A percentile compares a stretch with the other conserved stretches of the same genome.
Evolutionary conservation across 2,797 vertebrate species (phyloP).

Genomic region (Trachurus trachurus): DNA sequence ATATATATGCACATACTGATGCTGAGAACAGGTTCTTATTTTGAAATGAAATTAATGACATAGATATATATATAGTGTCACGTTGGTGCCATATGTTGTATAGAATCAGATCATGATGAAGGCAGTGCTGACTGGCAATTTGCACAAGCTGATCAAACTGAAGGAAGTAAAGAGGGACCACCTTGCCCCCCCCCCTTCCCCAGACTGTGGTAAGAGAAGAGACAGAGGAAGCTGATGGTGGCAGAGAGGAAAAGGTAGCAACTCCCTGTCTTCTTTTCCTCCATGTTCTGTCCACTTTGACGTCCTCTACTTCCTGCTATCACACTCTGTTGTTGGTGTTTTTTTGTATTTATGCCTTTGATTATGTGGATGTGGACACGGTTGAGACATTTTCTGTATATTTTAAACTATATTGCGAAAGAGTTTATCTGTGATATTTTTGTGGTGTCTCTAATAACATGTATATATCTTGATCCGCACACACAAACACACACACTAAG

Average conservation of each 20-base stretch:
- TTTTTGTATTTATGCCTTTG: slow-evolving; percentile 14
- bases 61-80: not conserved
- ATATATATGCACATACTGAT: not conserved
- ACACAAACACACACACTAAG: not conserved
- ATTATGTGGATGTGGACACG: slow-evolving; percentile 29
- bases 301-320: slow-evolving; percentile 61
- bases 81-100: slow-evolving; percentile 32
- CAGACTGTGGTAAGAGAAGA: not conserved
- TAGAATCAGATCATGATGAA: slow-evolving; percentile 15
- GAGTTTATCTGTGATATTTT: slow-evolving; percentile 33
- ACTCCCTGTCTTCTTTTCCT: slow-evolving; percentile 46
- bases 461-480: slow-evolving; percentile 24
- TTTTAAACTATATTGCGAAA: slow-evolving; percentile 17
- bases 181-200: slow-evolving; percentile 33
- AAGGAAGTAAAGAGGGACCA: slow-evolving; percentile 43
- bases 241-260: slow-evolving; percentile 74
- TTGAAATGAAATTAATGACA: slow-evolving; percentile 8
- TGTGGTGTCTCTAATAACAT: slow-evolving; percentile 46
- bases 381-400: slow-evolving; percentile 4
- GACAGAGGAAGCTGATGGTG: slow-evolving; percentile 56
- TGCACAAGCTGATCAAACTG: slow-evolving; percentile 50
- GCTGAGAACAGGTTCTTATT: slow-evolving; percentile 6
- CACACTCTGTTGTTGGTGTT: not conserved
- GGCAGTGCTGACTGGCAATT: slow-evolving; percentile 48
- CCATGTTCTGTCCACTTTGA: slow-evolving; percentile 53